Percentiles rank a stretch among this genome's conserved stretches.
phyloP scores from a whole-genome alignment of 1,140 invertebrate species.

The Telenomus remus region DNA sequence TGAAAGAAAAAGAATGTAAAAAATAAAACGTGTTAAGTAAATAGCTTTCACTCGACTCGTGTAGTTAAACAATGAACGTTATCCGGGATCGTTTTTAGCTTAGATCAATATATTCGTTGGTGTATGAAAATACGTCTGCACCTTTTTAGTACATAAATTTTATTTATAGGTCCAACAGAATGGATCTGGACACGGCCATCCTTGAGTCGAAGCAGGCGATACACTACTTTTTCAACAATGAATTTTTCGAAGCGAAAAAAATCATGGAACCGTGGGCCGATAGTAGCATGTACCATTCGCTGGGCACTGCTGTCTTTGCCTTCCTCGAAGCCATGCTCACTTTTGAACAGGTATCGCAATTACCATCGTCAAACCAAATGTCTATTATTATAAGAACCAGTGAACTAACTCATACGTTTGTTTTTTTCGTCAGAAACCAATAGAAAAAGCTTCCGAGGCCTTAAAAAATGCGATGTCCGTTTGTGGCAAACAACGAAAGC shows the following conservation, averaged over 20 bases:
- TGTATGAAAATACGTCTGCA: too few species aligned
- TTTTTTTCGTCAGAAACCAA: constrained; percentile 77
- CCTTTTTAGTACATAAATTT: not conserved
- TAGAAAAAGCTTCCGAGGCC: constrained; percentile 82
- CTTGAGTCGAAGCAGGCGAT: constrained; percentile 83
- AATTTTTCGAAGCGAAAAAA: constrained; percentile 86
- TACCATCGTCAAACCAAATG: not conserved
- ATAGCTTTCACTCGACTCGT: too few species aligned
- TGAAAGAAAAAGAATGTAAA: too few species aligned
- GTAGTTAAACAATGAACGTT: not conserved
- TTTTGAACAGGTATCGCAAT: constrained; percentile 83
- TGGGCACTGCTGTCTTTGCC: constrained; percentile 91
- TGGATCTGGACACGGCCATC: constrained; percentile 81
- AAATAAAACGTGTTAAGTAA: too few species aligned
- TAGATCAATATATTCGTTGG: constrained; percentile 27
- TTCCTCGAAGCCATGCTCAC: constrained; percentile 96
- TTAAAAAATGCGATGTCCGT: constrained; percentile 86
- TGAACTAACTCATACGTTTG: not conserved
- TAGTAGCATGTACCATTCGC: constrained; percentile 92
- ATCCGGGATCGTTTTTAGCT: constrained; percentile 23
- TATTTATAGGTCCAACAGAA: constrained; percentile 68
- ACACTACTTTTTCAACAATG: constrained; percentile 91
- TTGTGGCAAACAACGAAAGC: constrained; percentile 83
- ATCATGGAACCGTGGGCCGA: constrained; percentile 86
- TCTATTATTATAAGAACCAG: constrained; percentile 12